Evolutionary conservation across 2,797 vertebrate genomes (phyloP), one percentile per base, ranked within the genome.

Genomic region (Merluccius polli): DNA sequence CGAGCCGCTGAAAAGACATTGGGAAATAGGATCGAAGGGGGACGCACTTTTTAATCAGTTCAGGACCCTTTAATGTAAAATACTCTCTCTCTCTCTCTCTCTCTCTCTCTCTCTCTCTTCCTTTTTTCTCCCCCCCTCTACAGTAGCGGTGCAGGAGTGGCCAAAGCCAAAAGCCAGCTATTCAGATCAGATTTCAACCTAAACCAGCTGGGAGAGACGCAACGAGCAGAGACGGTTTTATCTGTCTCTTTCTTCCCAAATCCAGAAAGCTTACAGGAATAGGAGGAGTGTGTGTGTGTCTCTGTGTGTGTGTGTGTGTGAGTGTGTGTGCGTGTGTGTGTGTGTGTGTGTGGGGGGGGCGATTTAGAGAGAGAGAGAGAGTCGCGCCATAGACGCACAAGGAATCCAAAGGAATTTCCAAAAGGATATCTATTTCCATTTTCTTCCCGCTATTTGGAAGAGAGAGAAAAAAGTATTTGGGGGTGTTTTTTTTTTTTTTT

Each of bases 161-260:
- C 91, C 83, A 88, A 79, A 92, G 87, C 90, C 89, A 85, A 93
- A 94, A 89, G 89, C 48, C 92, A 91, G 91, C 90, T 90, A 90
- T 93, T 93, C 91, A 93, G 92, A 93, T 94, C 93, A 93, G 93
- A 92, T 95, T 95, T 94, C 94, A 94, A 89, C 87, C 83, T 52
- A 88, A 92, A 93, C 88, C 90, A 91, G 93, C 91, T 91, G 90
- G 87, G 87, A 65, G 87, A 65, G 33, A 31, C 48, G 48, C 48
- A 11, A 52, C 48, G 48, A 52, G 48, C 48, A 48, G 38, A 31
- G 79, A 79, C 79, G 79, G 84, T 83, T 82, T 86, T 85, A 88
- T 89, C 91, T 86, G 82, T 89, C 85, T 91, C 89, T 92, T 90
- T 92, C 91, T 90, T 92, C 90, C 88, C 88, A 90, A 92, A 91